Evolutionary conservation across 1,140 invertebrate species (phyloP), one percentile per base, ranked within the genome.

Genomic region (Aphidius gifuensis): DNA sequence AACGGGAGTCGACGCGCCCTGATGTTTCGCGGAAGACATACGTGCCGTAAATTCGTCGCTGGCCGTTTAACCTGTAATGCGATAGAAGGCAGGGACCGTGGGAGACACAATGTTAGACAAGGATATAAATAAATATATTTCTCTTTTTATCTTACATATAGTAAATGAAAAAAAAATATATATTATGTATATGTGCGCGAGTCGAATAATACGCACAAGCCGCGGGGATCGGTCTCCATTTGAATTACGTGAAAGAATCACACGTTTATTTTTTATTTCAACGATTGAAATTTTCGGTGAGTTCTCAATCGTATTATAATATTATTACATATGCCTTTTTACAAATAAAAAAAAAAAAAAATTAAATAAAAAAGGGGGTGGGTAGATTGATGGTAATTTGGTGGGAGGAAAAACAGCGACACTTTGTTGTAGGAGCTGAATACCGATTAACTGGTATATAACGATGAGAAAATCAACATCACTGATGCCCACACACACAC

Each of bases 221-320:
- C 44, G 58, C 16, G 58, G 64, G 71, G 73, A 74, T 71, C 69
- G 71, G 71, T 69, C 61, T 67, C 69, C 68, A 70, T 72, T 71
- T 68, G 68, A 69, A 70, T 71, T 74, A 69, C 70, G 71, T 71
- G 70, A 66, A 72, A 71, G 73, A 73, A 73, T 73, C 69, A 64
- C 67, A 60, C 68, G 64, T 57, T 54, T 58, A 55, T 59, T 58
- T 51, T 49, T 66, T 60, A 46, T 23, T 23, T 23, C 23, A 23
- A 23, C 62, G 65, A 73, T 75, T 71, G 69, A 72, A 74, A 77
- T 76, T 76, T 76, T 62, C 54, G 61, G 61, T 43, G 61, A 45
- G 46, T 62, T 55, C 43, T 44, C 53, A 43, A 55, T 55, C 43
- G 16, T n/a, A n/a, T n/a, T 55, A 23, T 23, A 23, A 23, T 23